A percentile compares a stretch with the other conserved stretches of the same genome.
These are phyloP conservation scores for Drosophila dives DNA, from an alignment of 2,888 invertebrate genomes.

Conservation along the genomic window DNA sequence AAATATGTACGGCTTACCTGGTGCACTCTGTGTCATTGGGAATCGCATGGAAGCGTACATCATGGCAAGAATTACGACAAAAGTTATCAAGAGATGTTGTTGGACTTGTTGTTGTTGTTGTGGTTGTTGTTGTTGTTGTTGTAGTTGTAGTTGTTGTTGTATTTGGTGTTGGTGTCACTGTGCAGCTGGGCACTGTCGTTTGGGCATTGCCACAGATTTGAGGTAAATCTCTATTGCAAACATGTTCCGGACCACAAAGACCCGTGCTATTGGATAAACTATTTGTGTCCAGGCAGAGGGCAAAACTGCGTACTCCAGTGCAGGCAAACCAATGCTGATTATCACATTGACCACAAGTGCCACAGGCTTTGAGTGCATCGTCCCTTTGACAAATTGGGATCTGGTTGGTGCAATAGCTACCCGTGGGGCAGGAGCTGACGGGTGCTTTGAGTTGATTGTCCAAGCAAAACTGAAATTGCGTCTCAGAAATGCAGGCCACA, in stretches of 20 bases:
- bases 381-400: constrained; percentile 34
- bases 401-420: constrained; percentile 46
- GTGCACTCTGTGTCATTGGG: constrained; percentile 36
- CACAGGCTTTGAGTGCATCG: constrained; percentile 46
- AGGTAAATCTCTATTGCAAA: constrained; percentile 28
- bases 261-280: constrained; percentile 32
- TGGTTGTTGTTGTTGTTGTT: background rate
- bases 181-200: constrained; percentile 27
- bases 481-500: constrained; percentile 68
- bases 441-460: constrained; percentile 39
- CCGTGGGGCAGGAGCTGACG: constrained; percentile 48
- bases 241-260: constrained; percentile 37
- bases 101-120: background rate
- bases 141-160: constrained; percentile 2
- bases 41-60: constrained; percentile 9
- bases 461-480: constrained; percentile 62
- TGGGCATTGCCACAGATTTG: constrained; percentile 30
- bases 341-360: constrained; percentile 63
- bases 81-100: constrained; percentile 1
- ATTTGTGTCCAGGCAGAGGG: constrained; percentile 63
- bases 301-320: constrained; percentile 56
- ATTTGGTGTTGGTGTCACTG: background rate
- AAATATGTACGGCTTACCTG: constrained; percentile 10
- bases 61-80: constrained; percentile 1
- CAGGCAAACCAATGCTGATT: constrained; percentile 63